Evolutionary conservation across 2,888 invertebrate species (phyloP).

Genomic region (Drosophila dives): DNA sequence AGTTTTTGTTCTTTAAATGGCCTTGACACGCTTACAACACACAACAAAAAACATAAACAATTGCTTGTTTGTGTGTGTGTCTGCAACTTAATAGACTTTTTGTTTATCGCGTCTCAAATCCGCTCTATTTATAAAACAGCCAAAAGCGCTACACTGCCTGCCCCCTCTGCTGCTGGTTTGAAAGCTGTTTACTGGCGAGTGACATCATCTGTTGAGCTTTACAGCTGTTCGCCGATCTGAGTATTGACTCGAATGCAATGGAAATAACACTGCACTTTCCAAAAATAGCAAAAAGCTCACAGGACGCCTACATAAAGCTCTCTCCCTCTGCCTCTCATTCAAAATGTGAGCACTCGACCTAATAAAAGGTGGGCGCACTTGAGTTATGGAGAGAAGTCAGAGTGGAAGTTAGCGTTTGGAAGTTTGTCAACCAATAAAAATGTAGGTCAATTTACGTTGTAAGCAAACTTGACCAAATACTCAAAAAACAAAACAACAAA

Average conservation of each 20-base stretch:
- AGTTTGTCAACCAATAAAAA: not conserved
- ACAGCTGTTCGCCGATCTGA: slow-evolving; percentile 11
- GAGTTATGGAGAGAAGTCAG: not conserved
- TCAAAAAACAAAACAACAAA: not conserved
- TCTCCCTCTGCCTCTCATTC: not conserved
- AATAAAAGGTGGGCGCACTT: not conserved
- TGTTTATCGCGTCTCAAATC: slow-evolving; percentile 26
- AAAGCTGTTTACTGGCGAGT: slow-evolving; percentile 10
- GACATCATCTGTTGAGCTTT: slow-evolving; percentile 55
- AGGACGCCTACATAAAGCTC: slow-evolving; percentile 6
- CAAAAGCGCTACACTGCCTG: too few species aligned
- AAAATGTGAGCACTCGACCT: slow-evolving; percentile 19
- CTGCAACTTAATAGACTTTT: slow-evolving; percentile 18
- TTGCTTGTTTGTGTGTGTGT: slow-evolving; percentile 3
- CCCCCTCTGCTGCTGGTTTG: not conserved
- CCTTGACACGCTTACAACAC: slow-evolving; percentile 74
- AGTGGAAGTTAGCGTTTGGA: slow-evolving; percentile 6
- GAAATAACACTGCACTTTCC: slow-evolving; percentile 12
- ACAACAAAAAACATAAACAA: slow-evolving; percentile 57
- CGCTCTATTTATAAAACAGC: slow-evolving; percentile 36
- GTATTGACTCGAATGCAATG: not conserved
- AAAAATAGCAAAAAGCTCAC: slow-evolving; percentile 4
- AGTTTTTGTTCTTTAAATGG: slow-evolving; percentile 23
- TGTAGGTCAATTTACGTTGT: not conserved
- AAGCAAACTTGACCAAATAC: slow-evolving; percentile 63